Conservation (phyloP, 2,113 vertebrate genomes). For the Corythaeola cristata region DNA sequence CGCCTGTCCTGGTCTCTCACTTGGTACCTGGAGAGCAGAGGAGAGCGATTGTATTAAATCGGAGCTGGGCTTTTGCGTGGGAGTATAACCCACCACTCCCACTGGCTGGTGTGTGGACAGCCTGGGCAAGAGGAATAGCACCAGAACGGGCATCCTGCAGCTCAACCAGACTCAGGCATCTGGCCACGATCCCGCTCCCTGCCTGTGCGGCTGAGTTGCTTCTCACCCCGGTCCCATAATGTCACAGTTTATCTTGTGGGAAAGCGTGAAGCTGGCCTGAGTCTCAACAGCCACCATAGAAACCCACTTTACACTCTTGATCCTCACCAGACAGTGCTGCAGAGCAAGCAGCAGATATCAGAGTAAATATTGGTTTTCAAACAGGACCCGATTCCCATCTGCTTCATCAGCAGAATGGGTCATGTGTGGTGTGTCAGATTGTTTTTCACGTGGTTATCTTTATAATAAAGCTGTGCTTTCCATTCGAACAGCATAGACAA, state of each 20-base stretch:
- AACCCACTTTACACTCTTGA: neutral
- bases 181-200: fast-evolving
- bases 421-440: neutral
- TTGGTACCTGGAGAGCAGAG: neutral
- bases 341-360: neutral
- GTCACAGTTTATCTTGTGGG: neutral
- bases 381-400: neutral
- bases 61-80: neutral
- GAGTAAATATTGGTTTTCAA: conserved; percentile 25
- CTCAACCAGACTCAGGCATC: neutral
- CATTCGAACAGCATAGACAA: neutral
- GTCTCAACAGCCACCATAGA: conserved; percentile 7
- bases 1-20: neutral
- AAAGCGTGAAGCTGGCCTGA: neutral
- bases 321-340: neutral
- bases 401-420: neutral
- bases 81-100: neutral
- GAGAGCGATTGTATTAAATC: neutral
- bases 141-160: neutral
- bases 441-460: neutral
- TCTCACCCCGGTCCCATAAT: fast-evolving
- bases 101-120: neutral
- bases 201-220: neutral
- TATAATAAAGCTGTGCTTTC: neutral
- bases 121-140: neutral